A percentile compares a stretch with the other conserved stretches of the same genome.
These are phyloP conservation scores for Antennarius striatus DNA, from an alignment of 2,113 vertebrate genomes.

Conservation along the genomic window DNA sequence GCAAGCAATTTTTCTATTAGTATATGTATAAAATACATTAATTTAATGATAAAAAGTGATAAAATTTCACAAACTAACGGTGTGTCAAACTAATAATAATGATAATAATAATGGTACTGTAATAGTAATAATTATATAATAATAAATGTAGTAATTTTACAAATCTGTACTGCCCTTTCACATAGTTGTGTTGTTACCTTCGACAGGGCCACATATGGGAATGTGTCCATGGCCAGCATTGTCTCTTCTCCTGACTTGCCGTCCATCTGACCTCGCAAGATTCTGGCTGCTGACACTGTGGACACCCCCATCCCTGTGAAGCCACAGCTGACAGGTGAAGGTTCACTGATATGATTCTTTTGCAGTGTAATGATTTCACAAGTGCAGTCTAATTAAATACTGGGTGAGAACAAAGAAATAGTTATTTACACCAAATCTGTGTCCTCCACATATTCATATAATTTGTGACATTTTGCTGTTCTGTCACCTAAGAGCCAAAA, in stretches of 20 bases:
- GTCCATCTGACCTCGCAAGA: conserved; percentile 80
- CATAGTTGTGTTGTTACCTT: conserved; percentile 70
- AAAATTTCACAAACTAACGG: no score
- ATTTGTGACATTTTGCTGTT: no score
- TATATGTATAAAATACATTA: no score
- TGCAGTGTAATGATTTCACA: neutral
- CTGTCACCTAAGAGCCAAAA: no score
- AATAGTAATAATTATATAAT: no score
- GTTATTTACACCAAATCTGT: neutral
- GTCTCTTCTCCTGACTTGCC: conserved; percentile 78
- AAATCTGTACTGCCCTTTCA: no score
- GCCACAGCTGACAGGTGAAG: conserved; percentile 31
- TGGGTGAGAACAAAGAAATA: neutral
- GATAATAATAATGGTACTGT: no score
- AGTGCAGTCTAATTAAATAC: neutral
- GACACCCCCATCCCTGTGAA: conserved; percentile 82
- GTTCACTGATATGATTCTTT: conserved; percentile 1
- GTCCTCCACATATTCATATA: neutral
- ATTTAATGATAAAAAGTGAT: no score
- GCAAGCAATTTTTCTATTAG: no score
- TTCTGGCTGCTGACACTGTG: conserved; percentile 82
- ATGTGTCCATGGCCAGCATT: conserved; percentile 78
- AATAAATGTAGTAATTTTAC: no score
- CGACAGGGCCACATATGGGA: conserved; percentile 82
- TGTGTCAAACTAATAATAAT: no score